A percentile compares a stretch with the other conserved stretches of the same genome.
Evolutionary conservation across 2,113 vertebrate species (phyloP).

Genomic region (Cottus gobio): DNA sequence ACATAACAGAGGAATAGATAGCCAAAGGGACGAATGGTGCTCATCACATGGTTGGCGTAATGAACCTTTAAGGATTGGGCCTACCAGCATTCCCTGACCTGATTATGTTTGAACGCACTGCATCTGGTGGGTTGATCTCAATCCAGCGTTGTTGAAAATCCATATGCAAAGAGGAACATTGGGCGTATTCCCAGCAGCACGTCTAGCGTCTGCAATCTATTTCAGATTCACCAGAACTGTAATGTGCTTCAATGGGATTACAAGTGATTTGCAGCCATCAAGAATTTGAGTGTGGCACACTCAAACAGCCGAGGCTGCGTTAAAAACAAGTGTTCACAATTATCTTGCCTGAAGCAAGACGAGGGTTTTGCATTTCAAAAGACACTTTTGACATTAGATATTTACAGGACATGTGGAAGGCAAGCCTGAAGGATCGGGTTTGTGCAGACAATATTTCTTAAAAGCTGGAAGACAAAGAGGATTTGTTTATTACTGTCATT

Average conservation of each 20-base stretch:
- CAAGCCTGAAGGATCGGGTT: slow-evolving; percentile 12
- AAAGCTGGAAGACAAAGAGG: too few species aligned
- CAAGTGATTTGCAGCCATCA: slow-evolving; percentile 66
- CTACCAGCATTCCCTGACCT: slow-evolving; percentile 34
- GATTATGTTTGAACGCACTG: slow-evolving; percentile 44
- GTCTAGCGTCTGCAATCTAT: slow-evolving; percentile 52
- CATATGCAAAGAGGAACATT: slow-evolving; percentile 38
- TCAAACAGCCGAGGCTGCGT: slow-evolving; percentile 33
- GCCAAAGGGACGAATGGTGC: slow-evolving; percentile 23
- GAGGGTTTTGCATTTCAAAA: slow-evolving; percentile 40
- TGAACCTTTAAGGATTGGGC: slow-evolving; percentile 58
- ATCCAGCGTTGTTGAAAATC: slow-evolving; percentile 37
- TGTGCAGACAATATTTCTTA: background rate
- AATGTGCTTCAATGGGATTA: slow-evolving; percentile 62
- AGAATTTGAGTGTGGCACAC: slow-evolving; percentile 41
- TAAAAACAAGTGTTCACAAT: slow-evolving; percentile 59
- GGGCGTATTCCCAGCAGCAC: slow-evolving; percentile 42
- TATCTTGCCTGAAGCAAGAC: slow-evolving; percentile 43
- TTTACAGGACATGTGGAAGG: slow-evolving; percentile 21
- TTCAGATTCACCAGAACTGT: slow-evolving; percentile 48
- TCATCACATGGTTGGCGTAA: slow-evolving; percentile 35
- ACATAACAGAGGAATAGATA: slow-evolving; percentile 53
- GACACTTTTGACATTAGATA: slow-evolving; percentile 19
- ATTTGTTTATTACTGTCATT: too few species aligned
- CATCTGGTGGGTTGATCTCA: slow-evolving; percentile 34